phyloP scores from a whole-genome alignment of 2,797 vertebrate genomes.

The Mus spretus region DNA sequence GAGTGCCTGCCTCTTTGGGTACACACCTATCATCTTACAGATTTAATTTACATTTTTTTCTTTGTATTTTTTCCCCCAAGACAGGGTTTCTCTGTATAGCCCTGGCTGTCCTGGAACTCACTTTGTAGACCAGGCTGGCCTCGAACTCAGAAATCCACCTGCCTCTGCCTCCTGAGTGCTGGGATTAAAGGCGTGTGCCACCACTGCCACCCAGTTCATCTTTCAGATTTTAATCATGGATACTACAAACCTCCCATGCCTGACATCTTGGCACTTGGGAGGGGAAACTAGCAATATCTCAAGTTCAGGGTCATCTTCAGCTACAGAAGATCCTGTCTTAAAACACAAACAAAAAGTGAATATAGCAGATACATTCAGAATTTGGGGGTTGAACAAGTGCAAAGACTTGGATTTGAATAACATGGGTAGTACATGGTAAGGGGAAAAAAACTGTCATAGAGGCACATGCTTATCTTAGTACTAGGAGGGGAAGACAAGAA shows the following conservation, averaged over 20 bases:
- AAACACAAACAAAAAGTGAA: not conserved
- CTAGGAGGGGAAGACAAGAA: not conserved
- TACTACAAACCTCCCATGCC: not conserved
- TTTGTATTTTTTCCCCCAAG: not conserved
- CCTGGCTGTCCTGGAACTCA: not conserved
- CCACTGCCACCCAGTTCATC: not conserved
- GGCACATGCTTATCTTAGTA: too few relatives aligned
- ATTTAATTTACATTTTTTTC: not conserved
- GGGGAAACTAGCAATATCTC: not conserved
- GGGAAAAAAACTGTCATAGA: not conserved
- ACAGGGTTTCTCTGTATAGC: not conserved
- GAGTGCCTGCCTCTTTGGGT: not conserved
- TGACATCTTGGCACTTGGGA: too few relatives aligned
- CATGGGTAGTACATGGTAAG: too few relatives aligned
- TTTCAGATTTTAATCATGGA: not conserved
- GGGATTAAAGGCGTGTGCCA: not conserved
- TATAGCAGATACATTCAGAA: not conserved
- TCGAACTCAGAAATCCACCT: not conserved
- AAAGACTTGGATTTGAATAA: not conserved
- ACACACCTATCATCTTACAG: not conserved
- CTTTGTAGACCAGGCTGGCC: not conserved
- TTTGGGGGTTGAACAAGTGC: not conserved
- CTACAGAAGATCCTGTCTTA: not conserved
- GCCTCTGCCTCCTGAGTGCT: not conserved
- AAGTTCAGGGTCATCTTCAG: not conserved